These are phyloP conservation scores for Drosophila imparisetae DNA, from an alignment of 2,888 invertebrate species.

Conservation along the genomic window DNA sequence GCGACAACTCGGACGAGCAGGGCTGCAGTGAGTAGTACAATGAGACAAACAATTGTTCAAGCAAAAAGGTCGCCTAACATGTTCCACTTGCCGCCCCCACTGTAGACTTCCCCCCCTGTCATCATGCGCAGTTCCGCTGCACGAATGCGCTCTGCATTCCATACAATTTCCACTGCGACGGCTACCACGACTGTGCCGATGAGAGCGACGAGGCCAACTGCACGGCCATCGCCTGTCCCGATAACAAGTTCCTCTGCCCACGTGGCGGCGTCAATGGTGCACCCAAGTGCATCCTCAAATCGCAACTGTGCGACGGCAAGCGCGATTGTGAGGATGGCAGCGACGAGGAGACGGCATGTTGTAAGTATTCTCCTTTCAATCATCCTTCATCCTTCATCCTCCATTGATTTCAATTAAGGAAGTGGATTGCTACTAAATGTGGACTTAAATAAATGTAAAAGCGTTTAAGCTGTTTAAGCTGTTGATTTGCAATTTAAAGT, in stretches of 20 bases:
- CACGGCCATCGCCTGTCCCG: constrained; percentile 93
- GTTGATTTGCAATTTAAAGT: too few species aligned
- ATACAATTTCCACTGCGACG: constrained; percentile 91
- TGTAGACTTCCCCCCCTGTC: constrained; percentile 94
- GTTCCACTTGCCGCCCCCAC: neutral
- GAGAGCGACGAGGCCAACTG: constrained; percentile 95
- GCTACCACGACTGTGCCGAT: constrained; percentile 96
- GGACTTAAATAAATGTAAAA: neutral
- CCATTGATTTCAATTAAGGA: neutral
- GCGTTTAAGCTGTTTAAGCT: neutral
- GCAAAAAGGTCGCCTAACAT: constrained; percentile 2
- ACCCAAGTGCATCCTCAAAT: constrained; percentile 94
- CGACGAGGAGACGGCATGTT: constrained; percentile 95
- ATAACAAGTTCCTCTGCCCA: constrained; percentile 95
- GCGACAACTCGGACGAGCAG: constrained; percentile 95
- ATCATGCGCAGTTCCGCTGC: constrained; percentile 96
- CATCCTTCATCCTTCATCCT: neutral
- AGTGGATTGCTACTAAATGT: too few species aligned
- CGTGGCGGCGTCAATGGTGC: constrained; percentile 89
- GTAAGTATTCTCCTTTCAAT: constrained; percentile 86
- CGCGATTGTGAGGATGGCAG: constrained; percentile 95
- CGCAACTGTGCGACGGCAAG: constrained; percentile 95
- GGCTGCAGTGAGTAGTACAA: constrained; percentile 92
- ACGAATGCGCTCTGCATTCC: constrained; percentile 97
- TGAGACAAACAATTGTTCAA: neutral